Percentiles rank a stretch among this genome's conserved stretches.
phyloP scores from a whole-genome alignment of 2,888 invertebrate species.

The Ichneumoninae sp. region DNA sequence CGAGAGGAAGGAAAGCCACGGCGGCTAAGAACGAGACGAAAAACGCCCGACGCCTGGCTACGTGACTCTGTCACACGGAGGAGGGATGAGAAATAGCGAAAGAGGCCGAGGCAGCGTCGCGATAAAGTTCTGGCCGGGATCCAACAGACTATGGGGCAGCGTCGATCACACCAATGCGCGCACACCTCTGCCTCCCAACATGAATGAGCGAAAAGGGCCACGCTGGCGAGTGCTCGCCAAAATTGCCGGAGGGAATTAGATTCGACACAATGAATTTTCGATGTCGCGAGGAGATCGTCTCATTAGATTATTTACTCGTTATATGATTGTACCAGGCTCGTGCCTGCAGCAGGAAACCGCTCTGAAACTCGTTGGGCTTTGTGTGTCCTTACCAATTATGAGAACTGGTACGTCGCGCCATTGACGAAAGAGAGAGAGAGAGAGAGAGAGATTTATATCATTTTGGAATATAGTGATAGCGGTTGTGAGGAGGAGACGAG shows the following conservation, averaged over 20 bases:
- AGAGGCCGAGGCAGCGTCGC: constrained; percentile 72
- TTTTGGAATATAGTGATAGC: not conserved
- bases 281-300: not conserved
- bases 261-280: constrained; percentile 28
- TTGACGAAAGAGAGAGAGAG: not conserved
- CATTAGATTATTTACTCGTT: not conserved
- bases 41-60: constrained; percentile 12
- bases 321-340: too few relatives aligned
- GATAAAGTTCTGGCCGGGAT: constrained; percentile 77
- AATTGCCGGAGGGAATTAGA: constrained; percentile 2
- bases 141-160: constrained; percentile 74
- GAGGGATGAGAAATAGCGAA: constrained; percentile 22
- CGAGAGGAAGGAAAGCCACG: constrained; percentile 68
- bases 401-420: not conserved
- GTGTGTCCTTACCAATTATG: not conserved
- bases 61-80: constrained; percentile 24
- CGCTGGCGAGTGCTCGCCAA: not conserved
- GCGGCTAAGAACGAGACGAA: constrained; percentile 40
- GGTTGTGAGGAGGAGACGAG: not conserved
- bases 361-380: too few relatives aligned
- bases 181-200: constrained; percentile 64
- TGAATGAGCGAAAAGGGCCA: constrained; percentile 74
- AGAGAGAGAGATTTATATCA: not conserved
- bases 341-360: too few relatives aligned
- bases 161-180: constrained; percentile 57